Evolutionary conservation across 37 sponge, comb jelly and placozoan genomes (phyloP).

Genomic region (Mnemiopsis leidyi): DNA sequence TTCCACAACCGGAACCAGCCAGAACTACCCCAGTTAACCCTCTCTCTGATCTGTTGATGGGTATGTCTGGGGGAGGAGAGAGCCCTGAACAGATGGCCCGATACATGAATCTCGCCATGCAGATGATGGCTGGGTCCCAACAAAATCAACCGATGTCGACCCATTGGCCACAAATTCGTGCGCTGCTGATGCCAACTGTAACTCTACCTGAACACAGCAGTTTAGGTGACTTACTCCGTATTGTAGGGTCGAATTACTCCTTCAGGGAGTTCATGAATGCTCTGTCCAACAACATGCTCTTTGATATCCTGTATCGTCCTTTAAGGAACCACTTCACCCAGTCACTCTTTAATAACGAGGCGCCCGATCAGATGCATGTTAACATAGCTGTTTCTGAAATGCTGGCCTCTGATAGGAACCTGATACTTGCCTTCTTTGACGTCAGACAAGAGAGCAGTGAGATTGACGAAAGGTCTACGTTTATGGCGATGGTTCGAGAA

Average conservation of each 20-base stretch:
- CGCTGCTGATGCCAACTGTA: not conserved
- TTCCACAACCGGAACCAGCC: not conserved
- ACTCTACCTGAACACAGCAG: conserved; percentile 26
- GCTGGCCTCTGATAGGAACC: not conserved
- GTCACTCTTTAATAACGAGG: conserved; percentile 1
- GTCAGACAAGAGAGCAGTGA: not conserved
- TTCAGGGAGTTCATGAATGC: conserved; percentile 41
- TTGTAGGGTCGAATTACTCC: not conserved
- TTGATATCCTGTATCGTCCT: conserved; percentile 24
- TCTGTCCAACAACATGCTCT: conserved; percentile 14
- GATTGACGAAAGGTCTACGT: conserved; percentile 17
- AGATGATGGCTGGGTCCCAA: not conserved
- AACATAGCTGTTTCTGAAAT: not conserved
- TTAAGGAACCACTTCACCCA: conserved; percentile 32
- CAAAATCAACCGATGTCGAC: conserved; percentile 44
- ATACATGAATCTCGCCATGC: conserved; percentile 40
- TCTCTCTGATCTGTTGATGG: not conserved
- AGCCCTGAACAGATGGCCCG: conserved; percentile 17
- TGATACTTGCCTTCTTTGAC: conserved; percentile 37
- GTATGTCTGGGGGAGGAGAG: not conserved
- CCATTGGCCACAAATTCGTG: conserved; percentile 41
- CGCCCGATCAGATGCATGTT: not conserved
- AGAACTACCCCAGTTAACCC: not conserved
- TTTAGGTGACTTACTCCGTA: not conserved
- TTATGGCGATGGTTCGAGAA: conserved; percentile 35